Conservation (phyloP, 2,797 vertebrate genomes). For the Semotilus atromaculatus region DNA sequence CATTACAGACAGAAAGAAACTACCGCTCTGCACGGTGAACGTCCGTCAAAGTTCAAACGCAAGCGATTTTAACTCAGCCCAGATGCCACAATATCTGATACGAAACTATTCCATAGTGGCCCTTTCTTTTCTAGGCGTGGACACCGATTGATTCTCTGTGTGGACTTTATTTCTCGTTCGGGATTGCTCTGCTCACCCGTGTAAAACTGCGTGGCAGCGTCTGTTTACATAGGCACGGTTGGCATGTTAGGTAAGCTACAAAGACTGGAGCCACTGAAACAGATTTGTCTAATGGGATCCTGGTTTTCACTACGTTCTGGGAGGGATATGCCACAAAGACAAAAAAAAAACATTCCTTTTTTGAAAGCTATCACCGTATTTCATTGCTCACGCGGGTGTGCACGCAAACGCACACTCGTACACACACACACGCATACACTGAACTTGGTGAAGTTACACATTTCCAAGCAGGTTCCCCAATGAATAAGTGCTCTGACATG, state of each 20-base stretch:
- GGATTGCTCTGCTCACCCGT: slow-evolving; percentile 66
- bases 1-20: slow-evolving; percentile 67
- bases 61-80: slow-evolving; percentile 41
- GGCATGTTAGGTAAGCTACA: slow-evolving; percentile 82
- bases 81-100: slow-evolving; percentile 46
- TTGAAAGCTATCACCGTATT: slow-evolving; percentile 62
- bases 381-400: slow-evolving; percentile 54
- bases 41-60: slow-evolving; percentile 57
- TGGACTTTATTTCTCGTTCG: slow-evolving; percentile 45
- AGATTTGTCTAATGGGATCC: slow-evolving; percentile 70
- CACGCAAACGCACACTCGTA: slow-evolving; percentile 58
- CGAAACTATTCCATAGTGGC: slow-evolving; percentile 32
- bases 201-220: slow-evolving; percentile 74
- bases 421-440: slow-evolving; percentile 62
- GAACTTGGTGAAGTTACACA: slow-evolving; percentile 76
- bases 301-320: slow-evolving; percentile 47
- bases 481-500: slow-evolving; percentile 82
- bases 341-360: slow-evolving; percentile 68
- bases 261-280: slow-evolving; percentile 75
- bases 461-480: slow-evolving; percentile 77
- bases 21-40: slow-evolving; percentile 61
- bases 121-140: slow-evolving; percentile 24
- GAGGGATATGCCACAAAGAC: slow-evolving; percentile 65
- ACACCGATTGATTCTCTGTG: slow-evolving; percentile 37
- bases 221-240: slow-evolving; percentile 83